Evolutionary conservation across 2,113 vertebrate genomes (phyloP).

Genomic region (Myotis brandtii): DNA sequence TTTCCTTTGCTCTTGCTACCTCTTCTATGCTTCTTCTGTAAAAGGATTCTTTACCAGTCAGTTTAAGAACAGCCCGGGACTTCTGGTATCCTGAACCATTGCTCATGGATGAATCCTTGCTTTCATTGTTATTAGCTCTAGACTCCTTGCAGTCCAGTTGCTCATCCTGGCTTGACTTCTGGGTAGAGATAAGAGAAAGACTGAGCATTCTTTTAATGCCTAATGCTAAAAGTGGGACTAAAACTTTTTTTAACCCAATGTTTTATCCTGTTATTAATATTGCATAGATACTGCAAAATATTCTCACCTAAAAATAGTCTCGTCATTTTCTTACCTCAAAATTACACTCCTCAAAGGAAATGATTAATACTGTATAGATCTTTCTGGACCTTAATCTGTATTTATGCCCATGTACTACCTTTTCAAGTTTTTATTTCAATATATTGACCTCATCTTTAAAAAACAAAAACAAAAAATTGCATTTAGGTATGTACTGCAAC

Average conservation of each 20-base stretch:
- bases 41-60: neutral
- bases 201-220: neutral
- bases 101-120: neutral
- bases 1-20: neutral
- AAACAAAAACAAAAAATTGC: neutral
- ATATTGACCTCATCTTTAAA: neutral
- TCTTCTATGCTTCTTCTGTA: neutral
- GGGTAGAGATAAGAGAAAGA: neutral
- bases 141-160: neutral
- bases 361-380: neutral
- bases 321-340: neutral
- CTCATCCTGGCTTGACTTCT: neutral
- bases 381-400: neutral
- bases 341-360: neutral
- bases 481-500: neutral
- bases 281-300: neutral
- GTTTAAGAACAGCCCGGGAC: neutral
- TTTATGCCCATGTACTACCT: neutral
- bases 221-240: neutral
- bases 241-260: neutral
- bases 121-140: no score
- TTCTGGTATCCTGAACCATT: neutral
- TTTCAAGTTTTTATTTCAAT: neutral
- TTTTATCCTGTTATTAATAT: neutral
- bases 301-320: neutral